Evolutionary conservation across 2,797 vertebrate genomes (phyloP), one percentile per base, ranked within the genome.

Genomic region (Catharus ustulatus): DNA sequence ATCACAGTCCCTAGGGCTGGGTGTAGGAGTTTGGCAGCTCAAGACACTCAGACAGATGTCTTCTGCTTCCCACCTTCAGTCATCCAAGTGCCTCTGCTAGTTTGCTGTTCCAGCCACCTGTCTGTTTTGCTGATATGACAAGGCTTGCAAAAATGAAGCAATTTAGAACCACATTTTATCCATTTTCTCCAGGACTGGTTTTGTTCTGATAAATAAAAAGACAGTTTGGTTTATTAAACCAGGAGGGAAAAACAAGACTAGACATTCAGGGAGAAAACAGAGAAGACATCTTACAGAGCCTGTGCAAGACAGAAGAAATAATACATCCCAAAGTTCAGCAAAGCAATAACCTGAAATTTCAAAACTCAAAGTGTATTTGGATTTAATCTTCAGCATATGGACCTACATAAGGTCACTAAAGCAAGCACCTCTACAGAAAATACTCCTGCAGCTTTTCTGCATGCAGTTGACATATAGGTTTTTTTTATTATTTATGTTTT

Each of bases 21-120:
- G 48, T 72, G 58, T 88, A 85, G 69, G 84, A 88, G 58, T 84
- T 51, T 83, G 89, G 89, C 87, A 91, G 76, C 76, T 92, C 77
- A 79, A 82, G 91, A 83, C 64, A 80, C 42, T 51, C 75, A 85
- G 75, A 89, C 51, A 82, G 85, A 94, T 82, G 48, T 91, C 83
- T 94, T 88, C 40, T 75, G 66, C 74, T 88, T 94, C 73, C 52
- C 0, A 4, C 58, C 58, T 95, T 94, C 81, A 95, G 69, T 68
- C 79, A 88, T 86, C 49, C 79, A 38, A 48, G 85, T 59, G 40
- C 38, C 46, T 87, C 76, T 81, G 76, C 55, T 64, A 54, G 49
- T 80, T 59, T 87, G 64, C 38, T 87, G 45, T 80, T 92, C 68
- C 30, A 72, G 68, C n/a, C 90, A 95, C 54, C 76, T 82, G 42